These are phyloP conservation scores for Monopis laevigella DNA, from an alignment of 2,888 invertebrate species.

Conservation along the genomic window DNA sequence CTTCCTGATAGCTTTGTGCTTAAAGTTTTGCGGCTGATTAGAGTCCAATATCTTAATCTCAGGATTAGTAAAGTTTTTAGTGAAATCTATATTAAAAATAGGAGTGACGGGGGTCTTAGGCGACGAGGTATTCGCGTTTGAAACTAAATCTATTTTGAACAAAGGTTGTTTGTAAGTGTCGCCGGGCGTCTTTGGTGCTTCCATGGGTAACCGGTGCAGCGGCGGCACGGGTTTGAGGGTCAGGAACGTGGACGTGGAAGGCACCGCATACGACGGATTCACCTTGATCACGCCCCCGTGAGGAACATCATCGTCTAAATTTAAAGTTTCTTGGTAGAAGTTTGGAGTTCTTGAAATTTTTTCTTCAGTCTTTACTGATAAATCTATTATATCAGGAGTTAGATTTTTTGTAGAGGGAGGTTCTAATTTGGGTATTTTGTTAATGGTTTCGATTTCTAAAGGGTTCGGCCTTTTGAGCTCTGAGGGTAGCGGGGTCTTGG, in stretches of 20 bases:
- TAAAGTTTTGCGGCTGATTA: constrained; percentile 49
- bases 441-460: background rate
- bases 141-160: background rate
- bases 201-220: background rate
- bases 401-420: too few relatives aligned
- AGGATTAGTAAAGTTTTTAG: constrained; percentile 43
- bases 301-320: constrained; percentile 30
- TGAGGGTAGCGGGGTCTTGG: constrained; percentile 24
- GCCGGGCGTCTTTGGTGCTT: background rate
- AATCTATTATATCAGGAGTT: constrained; percentile 41
- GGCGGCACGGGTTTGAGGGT: background rate
- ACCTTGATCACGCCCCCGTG: constrained; percentile 47
- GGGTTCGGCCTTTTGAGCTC: constrained; percentile 18
- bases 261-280: constrained; percentile 53
- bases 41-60: constrained; percentile 51
- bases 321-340: constrained; percentile 54
- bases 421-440: constrained; percentile 15
- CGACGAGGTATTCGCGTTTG: too few relatives aligned
- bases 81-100: constrained; percentile 52
- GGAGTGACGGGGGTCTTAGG: constrained; percentile 47
- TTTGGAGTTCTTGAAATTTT: constrained; percentile 40
- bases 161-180: too few relatives aligned
- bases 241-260: constrained; percentile 43
- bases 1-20: constrained; percentile 32
- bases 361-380: constrained; percentile 34